Evolutionary conservation across 2,797 vertebrate species (phyloP), one percentile per base, ranked within the genome.

Genomic region (Arremon aurantiirostris): DNA sequence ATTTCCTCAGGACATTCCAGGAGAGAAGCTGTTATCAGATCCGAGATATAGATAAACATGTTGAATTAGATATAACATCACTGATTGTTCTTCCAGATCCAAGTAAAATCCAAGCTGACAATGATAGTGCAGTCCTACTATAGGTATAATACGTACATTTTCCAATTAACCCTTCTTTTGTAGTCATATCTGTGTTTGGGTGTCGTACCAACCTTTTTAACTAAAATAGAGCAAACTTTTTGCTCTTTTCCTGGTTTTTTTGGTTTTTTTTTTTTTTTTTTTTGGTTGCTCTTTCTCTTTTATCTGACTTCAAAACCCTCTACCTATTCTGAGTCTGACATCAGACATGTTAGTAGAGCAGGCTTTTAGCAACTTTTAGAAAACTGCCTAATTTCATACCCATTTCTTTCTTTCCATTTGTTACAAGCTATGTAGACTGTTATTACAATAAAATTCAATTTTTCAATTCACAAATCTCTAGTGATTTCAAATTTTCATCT

Each of bases 41-140:
- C 91, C 81, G 79, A 93, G 79, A 81, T 44, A 78, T 6, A 82
- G 70, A 90, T 88, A 81, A 64, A 77, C 89, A 83, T 89, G 85
- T 78, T 95, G 82, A 95, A 95, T 95, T 84, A 94, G 83, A 90
- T 91, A 84, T 89, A 90, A 64, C n/a, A 92, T 83, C 81, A 96
- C 77, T 69, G 65, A 79, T 80, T 55, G 32, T 71, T 88, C 64
- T 88, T 87, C 90, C 49, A 83, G 82, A 91, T 94, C 76, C 75
- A 34, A 81, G 28, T 23, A 71, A 77, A 56, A 86, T 80, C 69
- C 7, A 19, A 66, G 30, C 9, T 86, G 76, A 90, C 24, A 75
- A 17, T 17, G 93, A 59, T 84, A 60, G 32, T 39, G 21, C 14
- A 69, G 26, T 71, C 35, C 59, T 82, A 47, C 18, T 63, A 28